Evolutionary conservation across 1,140 invertebrate genomes (phyloP), one percentile per base, ranked within the genome.

Genomic region (Carposina sasakii): DNA sequence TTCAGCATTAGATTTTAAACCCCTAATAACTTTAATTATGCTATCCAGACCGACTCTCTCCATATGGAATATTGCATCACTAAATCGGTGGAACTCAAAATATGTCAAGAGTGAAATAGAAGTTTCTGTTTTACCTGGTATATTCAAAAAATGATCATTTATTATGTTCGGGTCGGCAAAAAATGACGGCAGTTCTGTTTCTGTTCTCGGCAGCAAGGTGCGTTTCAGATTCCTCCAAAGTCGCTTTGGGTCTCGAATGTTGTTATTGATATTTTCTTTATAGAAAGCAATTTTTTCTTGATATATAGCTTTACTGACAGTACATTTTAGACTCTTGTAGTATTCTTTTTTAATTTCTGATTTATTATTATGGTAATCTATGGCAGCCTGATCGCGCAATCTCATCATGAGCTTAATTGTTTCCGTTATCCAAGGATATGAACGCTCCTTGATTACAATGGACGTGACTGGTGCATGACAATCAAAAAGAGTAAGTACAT

Each of bases 91-190:
- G 19, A 13, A 8, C 13, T 40, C 19, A 13, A 6, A 40, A 40
- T 40, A 40, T 19, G 37, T 40, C 13, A 40, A 9, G 20, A 8
- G 5, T 3, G 37, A 40, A 9, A 20, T 8, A 10, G 6, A 6
- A 12, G n/a, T 17, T 2, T 15, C 17, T 30, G 16, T 30, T 4
- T 3, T 12, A 17, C 22, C 24, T 9, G 22, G 15, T 2, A 44
- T 1, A 16, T 44, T 21, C 3, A 44, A 9, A 19, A 44, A 44
- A 19, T 44, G 26, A 2, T 44, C 6, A 30, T 44, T 44, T 15
- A 44, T 30, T 4, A 15, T 4, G 3, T 41, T 23, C 2, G 39
- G 19, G 12, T 21, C 3, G 12, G 10, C 5, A 4, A 22, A 17
- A n/a, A 30, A 15, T 12, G 15, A 19, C 2, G 41, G 41, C 2